Percentiles rank a stretch among this genome's conserved stretches.
phyloP scores from a whole-genome alignment of 2,113 vertebrate genomes.

The Grantiella picta region DNA sequence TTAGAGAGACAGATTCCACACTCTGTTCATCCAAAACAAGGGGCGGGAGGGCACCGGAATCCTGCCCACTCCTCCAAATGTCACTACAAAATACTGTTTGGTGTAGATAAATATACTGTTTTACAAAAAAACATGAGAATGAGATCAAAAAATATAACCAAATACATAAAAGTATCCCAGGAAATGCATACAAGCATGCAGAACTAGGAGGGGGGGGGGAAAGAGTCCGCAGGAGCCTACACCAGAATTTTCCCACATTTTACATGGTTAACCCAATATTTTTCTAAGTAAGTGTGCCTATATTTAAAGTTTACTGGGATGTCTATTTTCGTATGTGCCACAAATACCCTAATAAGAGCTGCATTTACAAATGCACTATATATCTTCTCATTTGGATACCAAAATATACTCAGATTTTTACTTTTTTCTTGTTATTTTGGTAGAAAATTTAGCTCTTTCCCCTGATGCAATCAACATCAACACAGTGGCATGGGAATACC shows the following conservation, averaged over 20 bases:
- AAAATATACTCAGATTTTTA: background rate
- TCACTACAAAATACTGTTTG: background rate
- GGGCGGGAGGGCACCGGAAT: rapidly evolving
- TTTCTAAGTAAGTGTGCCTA: background rate
- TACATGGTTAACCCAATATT: background rate
- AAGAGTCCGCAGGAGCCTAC: background rate
- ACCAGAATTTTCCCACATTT: background rate
- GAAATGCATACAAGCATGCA: background rate
- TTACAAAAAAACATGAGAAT: background rate
- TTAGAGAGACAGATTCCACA: background rate
- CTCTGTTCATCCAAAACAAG: background rate
- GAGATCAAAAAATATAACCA: background rate
- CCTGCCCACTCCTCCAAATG: rapidly evolving
- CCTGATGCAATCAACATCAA: background rate
- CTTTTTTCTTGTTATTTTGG: background rate
- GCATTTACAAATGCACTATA: background rate
- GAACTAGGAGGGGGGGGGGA: background rate
- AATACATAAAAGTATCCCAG: background rate
- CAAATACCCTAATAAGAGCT: background rate
- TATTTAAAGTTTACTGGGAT: background rate
- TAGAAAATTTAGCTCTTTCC: background rate
- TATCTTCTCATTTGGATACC: background rate
- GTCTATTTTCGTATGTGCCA: background rate
- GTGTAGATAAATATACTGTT: background rate
- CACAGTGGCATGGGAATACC: background rate